A percentile compares a stretch with the other conserved stretches of the same genome.
Conservation (phyloP, 1,140 invertebrate genomes). For the Zeugodacus cucurbitae region DNA sequence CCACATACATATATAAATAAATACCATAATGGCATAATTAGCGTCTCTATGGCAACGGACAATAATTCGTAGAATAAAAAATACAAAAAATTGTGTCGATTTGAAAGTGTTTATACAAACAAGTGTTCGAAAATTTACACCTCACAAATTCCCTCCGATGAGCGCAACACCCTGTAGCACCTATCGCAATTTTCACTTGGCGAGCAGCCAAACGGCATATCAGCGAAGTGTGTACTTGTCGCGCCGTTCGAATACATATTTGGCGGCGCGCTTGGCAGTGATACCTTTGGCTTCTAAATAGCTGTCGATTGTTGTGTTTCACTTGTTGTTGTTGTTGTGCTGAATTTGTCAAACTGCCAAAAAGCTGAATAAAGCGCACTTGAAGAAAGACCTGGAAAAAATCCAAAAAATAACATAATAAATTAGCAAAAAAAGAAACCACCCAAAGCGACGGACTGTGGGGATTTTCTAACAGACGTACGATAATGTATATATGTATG, state of each 20-base stretch:
- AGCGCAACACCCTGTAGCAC: not conserved
- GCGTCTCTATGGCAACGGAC: not conserved
- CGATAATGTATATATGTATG: no score
- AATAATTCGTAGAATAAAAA: not conserved
- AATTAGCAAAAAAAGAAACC: not conserved
- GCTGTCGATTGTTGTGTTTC: not conserved
- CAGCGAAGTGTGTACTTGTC: not conserved
- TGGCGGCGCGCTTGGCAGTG: not conserved
- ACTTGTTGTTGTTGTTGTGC: not conserved
- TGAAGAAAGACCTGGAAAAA: not conserved
- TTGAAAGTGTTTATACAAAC: not conserved
- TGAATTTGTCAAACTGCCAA: constrained; percentile 26
- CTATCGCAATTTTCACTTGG: not conserved
- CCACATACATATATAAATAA: not conserved
- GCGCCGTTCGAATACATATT: not conserved
- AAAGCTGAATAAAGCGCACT: not conserved
- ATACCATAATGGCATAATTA: not conserved
- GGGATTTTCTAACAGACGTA: no score
- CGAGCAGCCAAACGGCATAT: not conserved
- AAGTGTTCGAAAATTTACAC: not conserved
- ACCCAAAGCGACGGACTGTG: not conserved
- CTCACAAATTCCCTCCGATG: not conserved
- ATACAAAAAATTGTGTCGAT: not conserved
- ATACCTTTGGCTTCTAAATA: constrained; percentile 30
- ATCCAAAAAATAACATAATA: not conserved